Conservation (phyloP, 2,113 vertebrate species). For the Herpailurus yagouaroundi region DNA sequence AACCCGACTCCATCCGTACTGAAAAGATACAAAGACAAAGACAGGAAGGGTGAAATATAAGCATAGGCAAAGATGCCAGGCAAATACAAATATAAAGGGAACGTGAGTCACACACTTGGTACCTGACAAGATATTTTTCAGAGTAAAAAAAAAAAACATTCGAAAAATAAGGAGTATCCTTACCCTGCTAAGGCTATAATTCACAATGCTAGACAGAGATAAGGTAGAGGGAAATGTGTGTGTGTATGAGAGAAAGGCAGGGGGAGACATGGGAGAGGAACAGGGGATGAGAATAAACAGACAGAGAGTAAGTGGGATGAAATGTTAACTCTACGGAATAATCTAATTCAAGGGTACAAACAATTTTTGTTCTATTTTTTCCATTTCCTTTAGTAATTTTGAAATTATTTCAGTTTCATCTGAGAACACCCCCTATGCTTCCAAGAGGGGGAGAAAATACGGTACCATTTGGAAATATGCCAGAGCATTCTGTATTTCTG, state of each 20-base stretch:
- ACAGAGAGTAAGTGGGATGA: background rate
- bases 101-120: background rate
- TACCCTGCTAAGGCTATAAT: background rate
- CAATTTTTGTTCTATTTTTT: background rate
- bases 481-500: background rate
- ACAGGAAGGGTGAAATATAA: background rate
- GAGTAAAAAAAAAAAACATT: background rate
- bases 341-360: background rate
- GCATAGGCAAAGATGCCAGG: background rate
- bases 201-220: background rate
- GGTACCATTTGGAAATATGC: background rate
- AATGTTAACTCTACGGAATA: background rate
- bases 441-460: background rate
- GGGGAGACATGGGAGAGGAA: background rate
- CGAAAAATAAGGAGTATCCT: background rate
- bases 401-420: background rate
- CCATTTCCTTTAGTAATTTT: background rate
- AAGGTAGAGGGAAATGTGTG: background rate
- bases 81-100: background rate
- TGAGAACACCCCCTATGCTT: background rate
- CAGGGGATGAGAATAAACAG: background rate
- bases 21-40: background rate
- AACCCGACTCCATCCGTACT: background rate
- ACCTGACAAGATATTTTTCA: background rate
- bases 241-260: background rate